Evolutionary conservation across 1,140 invertebrate genomes (phyloP).

Genomic region (Camponotus vicinus): DNA sequence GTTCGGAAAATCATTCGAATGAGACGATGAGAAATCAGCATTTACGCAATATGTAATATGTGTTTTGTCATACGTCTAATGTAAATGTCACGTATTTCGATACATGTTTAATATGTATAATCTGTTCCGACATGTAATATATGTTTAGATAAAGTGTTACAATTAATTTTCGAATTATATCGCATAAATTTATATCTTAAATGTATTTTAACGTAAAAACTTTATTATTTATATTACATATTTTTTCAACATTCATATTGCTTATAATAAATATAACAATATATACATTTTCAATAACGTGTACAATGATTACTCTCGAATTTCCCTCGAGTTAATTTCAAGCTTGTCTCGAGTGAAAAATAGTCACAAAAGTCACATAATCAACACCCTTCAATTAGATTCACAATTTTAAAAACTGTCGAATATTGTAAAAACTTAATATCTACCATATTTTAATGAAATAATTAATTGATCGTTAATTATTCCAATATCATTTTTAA

Average conservation of each 20-base stretch:
- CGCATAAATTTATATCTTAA: no score
- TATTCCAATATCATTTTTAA: neutral
- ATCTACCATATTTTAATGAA: constrained; percentile 17
- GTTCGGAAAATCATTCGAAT: constrained; percentile 12
- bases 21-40: constrained; percentile 24
- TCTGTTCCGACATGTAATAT: neutral
- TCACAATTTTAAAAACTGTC: constrained; percentile 37
- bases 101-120: constrained; percentile 21
- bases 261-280: neutral
- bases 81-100: constrained; percentile 30
- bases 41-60: neutral
- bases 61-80: constrained; percentile 18
- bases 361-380: constrained; percentile 37
- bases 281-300: neutral
- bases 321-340: constrained; percentile 12
- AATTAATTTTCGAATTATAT: constrained; percentile 1
- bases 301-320: neutral
- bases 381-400: constrained; percentile 23
- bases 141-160: neutral
- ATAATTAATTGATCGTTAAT: constrained; percentile 41
- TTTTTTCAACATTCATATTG: neutral
- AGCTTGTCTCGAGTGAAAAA: constrained; percentile 30
- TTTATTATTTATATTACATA: no score
- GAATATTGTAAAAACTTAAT: constrained; percentile 32
- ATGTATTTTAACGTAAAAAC: neutral